Base-by-base conservation (phyloP, 1,140 invertebrate genomes). In the Drosophila murphyi region DNA sequence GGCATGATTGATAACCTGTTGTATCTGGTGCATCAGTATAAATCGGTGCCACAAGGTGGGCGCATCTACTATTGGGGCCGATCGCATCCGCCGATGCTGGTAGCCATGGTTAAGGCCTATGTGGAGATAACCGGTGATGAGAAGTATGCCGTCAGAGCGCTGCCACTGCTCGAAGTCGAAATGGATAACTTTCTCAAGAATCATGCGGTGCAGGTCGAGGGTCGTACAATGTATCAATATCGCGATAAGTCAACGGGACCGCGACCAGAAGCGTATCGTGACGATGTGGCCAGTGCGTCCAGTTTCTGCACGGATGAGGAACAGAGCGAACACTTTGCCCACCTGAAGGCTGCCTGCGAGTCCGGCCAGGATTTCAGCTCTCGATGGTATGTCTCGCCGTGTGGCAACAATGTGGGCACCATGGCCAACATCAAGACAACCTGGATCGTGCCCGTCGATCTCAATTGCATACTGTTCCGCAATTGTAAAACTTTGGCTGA, bases 311-410 rank as follows among this genome's bases (percentile, higher is more conserved):
- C 94, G 0, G 74, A 93, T 0, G 94, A 94, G 20, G 95, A 96
- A 43, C 96, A 96, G 80, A 95, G 96, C 71, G 93, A 95, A 35
- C 94, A 96, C 68, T 98, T 96, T 83, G 93, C 95, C 0, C 95
- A 98, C 89, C 80, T 98, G 3, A 97, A 98, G 86, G 95, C 97
- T 0, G 97, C 96, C 0, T 97, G 97, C 0, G 98, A 99, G 92
- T 97, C 97, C 1, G 98, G 98, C 1, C 98, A 97, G 97, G 97
- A 98, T 88, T 99, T 98, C 92, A 98, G 97, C 7, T 97, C 96
- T 5, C 94, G 98, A 51, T 99, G 98, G 98, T 98, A 98, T 83
- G 69, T 92, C 8, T 61, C 72, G 0, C 86, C 93, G 1, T 94
- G 96, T 61, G 95, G 95, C 10, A 95, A 95, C 32, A 95, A 95